Evolutionary conservation across 1,140 invertebrate species (phyloP).

Genomic region (Drosophila grimshawi): DNA sequence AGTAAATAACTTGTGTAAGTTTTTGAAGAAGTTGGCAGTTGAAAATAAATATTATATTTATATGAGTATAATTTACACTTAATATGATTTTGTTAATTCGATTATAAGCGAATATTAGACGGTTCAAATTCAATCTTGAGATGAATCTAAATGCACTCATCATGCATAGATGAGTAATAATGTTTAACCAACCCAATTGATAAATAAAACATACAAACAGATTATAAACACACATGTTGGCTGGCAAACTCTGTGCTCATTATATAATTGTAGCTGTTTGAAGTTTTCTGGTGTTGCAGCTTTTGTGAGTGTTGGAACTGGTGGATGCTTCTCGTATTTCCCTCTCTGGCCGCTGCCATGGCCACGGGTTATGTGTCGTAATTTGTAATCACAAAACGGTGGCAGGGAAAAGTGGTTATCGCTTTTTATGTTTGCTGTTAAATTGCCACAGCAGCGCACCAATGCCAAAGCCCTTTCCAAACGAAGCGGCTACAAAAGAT

Average conservation of each 20-base stretch:
- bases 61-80: too few species aligned
- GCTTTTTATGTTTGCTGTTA: conserved; percentile 72
- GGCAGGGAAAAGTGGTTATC: conserved; percentile 75
- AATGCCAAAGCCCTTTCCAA: conserved; percentile 3
- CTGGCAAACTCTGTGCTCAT: conserved; percentile 57
- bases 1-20: too few species aligned
- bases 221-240: conserved; percentile 23
- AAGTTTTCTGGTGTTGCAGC: conserved; percentile 52
- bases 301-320: too few species aligned
- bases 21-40: too few species aligned
- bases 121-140: too few species aligned
- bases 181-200: conserved; percentile 36
- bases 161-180: too few species aligned
- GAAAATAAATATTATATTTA: too few species aligned
- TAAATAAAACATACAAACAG: conserved; percentile 27
- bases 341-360: conserved; percentile 34
- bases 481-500: conserved; percentile 29
- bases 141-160: too few species aligned
- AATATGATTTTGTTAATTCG: too few species aligned
- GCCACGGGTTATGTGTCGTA: conserved; percentile 69
- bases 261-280: conserved; percentile 79
- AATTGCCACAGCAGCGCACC: conserved; percentile 66
- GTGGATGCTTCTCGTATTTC: conserved; percentile 12
- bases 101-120: too few species aligned
- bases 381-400: conserved; percentile 67